Percentiles rank a stretch among this genome's conserved stretches.
phyloP scores from a whole-genome alignment of 2,797 vertebrate genomes.

The Rhinoraja longicauda region DNA sequence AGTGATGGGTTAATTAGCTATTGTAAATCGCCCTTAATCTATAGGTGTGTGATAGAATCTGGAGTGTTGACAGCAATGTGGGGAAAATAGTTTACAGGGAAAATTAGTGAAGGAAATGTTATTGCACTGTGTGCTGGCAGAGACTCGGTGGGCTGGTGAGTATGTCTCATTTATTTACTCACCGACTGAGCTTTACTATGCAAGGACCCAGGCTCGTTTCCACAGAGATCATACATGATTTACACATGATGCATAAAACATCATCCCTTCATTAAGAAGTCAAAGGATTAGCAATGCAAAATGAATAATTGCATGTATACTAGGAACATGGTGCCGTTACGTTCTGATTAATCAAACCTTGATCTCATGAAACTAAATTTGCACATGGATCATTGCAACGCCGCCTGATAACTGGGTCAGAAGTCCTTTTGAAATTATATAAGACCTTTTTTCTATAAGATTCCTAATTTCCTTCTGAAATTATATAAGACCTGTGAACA shows the following conservation, averaged over 20 bases:
- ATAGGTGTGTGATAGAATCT: too few species aligned
- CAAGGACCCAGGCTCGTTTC: too few species aligned
- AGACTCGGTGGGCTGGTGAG: too few species aligned
- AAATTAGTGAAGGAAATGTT: too few species aligned
- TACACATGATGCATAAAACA: neutral
- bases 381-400: neutral
- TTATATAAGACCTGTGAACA: neutral
- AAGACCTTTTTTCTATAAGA: neutral
- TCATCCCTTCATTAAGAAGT: neutral
- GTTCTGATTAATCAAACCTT: neutral
- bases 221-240: too few species aligned
- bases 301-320: neutral
- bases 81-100: too few species aligned
- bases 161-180: too few species aligned
- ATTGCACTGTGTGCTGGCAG: too few species aligned
- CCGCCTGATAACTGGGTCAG: neutral
- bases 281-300: neutral
- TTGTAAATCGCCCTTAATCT: too few species aligned
- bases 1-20: too few species aligned
- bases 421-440: neutral
- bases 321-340: neutral
- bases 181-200: too few species aligned
- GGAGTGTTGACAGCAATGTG: too few species aligned
- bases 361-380: neutral
- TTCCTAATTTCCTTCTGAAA: neutral